Evolutionary conservation across 2,888 invertebrate species (phyloP), one percentile per base, ranked within the genome.

Genomic region (Mimumesa dahlbomi): DNA sequence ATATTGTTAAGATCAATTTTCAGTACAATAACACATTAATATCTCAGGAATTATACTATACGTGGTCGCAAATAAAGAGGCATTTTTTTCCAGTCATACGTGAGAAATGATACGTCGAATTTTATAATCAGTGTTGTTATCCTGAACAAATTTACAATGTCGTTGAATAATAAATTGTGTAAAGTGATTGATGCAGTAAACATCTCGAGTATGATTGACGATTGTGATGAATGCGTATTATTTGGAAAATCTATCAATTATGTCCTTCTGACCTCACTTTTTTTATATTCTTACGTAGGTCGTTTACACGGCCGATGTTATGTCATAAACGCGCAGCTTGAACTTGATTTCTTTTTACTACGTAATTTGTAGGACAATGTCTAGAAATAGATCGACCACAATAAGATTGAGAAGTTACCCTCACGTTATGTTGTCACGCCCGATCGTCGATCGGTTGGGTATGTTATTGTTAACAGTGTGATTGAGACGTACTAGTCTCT

Each of bases 321-420:
- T 36, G 67, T 71, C 67, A 66, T 53, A 56, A 53, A 63, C 49
- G 59, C 53, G 68, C 74, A 68, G 58, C 54, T 42, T 61, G 54
- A 66, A 52, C 54, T 62, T 58, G 70, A 65, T 75, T 79, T 67
- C 52, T 80, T 77, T 80, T 54, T 75, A 80, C 73, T 64, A 73
- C 77, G 75, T 76, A 79, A 76, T 73, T 81, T 78, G 77, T 77
- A 76, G 76, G 80, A 81, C 79, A 77, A 79, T 82, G 79, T 79
- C 77, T 81, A 83, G 52, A 65, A 53, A 53, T 53, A 25, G 54
- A 38, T 45, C 58, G 48, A 58, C 21, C 57, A 64, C 72, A 76
- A 53, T 69, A 68, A 65, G 64, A 57, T 56, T 62, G 48, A 50
- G 52, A 61, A 67, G 69, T 65, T 78, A 65, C 61, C 64, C 46